Evolutionary conservation across 1,140 invertebrate species (phyloP).

Genomic region (Steinernema khuongi): DNA sequence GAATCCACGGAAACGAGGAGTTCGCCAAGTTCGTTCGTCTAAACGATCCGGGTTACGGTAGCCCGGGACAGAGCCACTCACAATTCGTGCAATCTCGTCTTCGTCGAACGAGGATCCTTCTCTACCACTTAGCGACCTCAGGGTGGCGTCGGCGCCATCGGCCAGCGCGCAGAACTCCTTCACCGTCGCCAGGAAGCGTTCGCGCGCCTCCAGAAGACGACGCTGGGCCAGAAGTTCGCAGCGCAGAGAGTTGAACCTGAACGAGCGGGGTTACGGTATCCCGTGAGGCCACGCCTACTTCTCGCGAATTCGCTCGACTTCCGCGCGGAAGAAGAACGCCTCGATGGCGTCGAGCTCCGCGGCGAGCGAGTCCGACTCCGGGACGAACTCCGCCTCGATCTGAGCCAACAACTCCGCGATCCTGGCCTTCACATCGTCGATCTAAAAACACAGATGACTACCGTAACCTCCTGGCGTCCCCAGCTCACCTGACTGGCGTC

Average conservation of each 20-base stretch:
- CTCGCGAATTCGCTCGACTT: constrained; percentile 35
- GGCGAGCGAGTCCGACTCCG: constrained; percentile 21
- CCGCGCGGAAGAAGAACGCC: constrained; percentile 37
- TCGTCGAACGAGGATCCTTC: constrained; percentile 1
- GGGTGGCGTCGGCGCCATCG: constrained; percentile 19
- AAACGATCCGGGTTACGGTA: background rate
- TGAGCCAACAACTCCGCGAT: constrained; percentile 25
- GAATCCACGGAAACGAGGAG: background rate
- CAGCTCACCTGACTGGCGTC: constrained; percentile 27
- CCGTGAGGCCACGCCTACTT: constrained; percentile 18
- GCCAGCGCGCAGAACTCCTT: constrained; percentile 25
- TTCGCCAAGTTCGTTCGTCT: constrained; percentile 12
- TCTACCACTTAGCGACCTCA: background rate
- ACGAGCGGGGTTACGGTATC: background rate
- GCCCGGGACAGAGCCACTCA: background rate
- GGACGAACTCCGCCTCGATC: constrained; percentile 26
- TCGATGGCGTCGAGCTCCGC: constrained; percentile 37
- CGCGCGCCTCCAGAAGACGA: background rate
- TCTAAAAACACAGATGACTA: constrained; percentile 6
- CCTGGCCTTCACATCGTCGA: constrained; percentile 25
- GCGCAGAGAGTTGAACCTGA: background rate
- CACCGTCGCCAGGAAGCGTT: constrained; percentile 22
- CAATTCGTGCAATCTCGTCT: background rate
- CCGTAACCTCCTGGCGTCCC: background rate
- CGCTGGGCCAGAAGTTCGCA: background rate